These are phyloP conservation scores for Cephus runcator DNA, from an alignment of 2,888 invertebrate species.

Conservation along the genomic window DNA sequence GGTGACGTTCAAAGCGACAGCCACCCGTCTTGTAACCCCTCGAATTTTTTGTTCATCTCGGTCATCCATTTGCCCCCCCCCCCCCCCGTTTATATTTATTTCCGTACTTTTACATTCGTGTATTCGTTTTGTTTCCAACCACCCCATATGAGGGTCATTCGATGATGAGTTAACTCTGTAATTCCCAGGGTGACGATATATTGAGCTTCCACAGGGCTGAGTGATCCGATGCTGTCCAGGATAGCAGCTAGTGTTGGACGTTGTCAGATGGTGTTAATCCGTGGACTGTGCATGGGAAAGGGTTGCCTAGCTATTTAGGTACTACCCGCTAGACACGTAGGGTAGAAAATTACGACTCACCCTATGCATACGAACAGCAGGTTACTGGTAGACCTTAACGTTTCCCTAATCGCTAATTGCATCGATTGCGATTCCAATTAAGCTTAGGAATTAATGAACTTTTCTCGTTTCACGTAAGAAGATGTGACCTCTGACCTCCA, in stretches of 20 bases:
- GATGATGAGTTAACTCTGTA: no score
- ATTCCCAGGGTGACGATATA: no score
- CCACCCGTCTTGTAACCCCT: constrained; percentile 6
- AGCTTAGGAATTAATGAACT: constrained; percentile 29
- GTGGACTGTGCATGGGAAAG: constrained; percentile 12
- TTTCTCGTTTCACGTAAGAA: no score
- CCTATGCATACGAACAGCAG: constrained; percentile 35
- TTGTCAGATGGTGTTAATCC: constrained; percentile 26
- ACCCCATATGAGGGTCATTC: no score
- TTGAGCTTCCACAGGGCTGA: no score
- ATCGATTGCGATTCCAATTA: constrained; percentile 40
- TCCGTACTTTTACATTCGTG: no score
- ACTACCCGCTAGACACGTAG: background rate
- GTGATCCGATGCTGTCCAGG: no score
- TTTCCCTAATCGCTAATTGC: constrained; percentile 44
- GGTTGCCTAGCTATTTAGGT: background rate
- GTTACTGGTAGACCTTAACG: constrained; percentile 30
- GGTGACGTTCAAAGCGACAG: constrained; percentile 27
- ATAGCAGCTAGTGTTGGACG: background rate
- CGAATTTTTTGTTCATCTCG: no score
- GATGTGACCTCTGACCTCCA: no score
- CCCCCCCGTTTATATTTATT: no score
- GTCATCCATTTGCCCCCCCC: no score
- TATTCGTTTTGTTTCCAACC: no score
- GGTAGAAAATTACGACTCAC: constrained; percentile 47